Evolutionary conservation across 2,113 vertebrate genomes (phyloP), one percentile per base, ranked within the genome.

Genomic region (Oryzias curvinotus): DNA sequence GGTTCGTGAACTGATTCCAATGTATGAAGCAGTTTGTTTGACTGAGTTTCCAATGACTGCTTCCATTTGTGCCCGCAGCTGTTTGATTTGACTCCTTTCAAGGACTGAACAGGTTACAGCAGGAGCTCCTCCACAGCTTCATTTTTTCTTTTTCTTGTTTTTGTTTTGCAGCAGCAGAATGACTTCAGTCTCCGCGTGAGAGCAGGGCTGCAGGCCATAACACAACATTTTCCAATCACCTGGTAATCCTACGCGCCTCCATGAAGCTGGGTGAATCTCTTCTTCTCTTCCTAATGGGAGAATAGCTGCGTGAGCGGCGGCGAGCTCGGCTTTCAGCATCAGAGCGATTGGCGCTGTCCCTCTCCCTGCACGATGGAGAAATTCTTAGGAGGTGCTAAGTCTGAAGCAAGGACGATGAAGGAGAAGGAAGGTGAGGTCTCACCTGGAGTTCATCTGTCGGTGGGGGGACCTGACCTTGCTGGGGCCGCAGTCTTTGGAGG

Each of bases 221-320:
- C 7, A 10, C 2, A 36, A 36, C 36, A 36, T 36, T 36, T 36
- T 36, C 8, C 36, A 36, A 26, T 13, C 91, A 99, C 96, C 96
- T 99, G 64, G 97, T 99, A 88, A 99, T 99, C 87, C 97, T 95
- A 56, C 97, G 90, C 19, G 97, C 95, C 79, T 99, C 97, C 97
- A 99, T 98, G 86, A 98, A 98, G 78, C 96, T 99, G 73, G 97
- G 97, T 0, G 97, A 99, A 78, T 98, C 97, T 18, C 97, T 93
- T 72, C 97, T 93, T 78, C 97, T 90, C 74, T 99, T 99, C 52
- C 97, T 92, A 77, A 99, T 98, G 17, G 97, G 97, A 0, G 97
- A 99, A 78, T 97, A 99, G 88, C 96, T 99, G 74, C 97, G 93
- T 41, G 96, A 98, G 70, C 97, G 96, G 51, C 96, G 93, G 19